Percentiles rank a stretch among this genome's conserved stretches.
Conservation (phyloP, 2,888 invertebrate genomes). For the Coenonympha glycerion region DNA sequence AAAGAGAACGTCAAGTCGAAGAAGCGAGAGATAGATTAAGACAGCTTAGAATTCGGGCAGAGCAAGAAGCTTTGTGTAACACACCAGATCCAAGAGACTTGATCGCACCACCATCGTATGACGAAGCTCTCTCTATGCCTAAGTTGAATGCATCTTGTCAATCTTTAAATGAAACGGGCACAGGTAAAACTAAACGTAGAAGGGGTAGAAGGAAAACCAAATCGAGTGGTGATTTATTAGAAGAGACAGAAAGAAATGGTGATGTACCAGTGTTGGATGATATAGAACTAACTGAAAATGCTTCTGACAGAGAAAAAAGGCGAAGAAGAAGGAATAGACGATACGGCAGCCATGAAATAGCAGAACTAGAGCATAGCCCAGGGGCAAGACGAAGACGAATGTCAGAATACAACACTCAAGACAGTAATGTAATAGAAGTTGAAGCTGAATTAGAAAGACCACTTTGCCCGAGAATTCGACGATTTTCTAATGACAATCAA, state of each 20-base stretch:
- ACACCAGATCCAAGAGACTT: constrained; percentile 82
- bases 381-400: constrained; percentile 55
- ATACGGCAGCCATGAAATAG: constrained; percentile 67
- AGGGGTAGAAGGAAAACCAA: constrained; percentile 69
- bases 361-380: constrained; percentile 64
- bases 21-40: constrained; percentile 76
- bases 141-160: constrained; percentile 78
- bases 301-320: constrained; percentile 39
- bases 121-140: constrained; percentile 85
- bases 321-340: constrained; percentile 47
- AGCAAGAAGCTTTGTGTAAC: constrained; percentile 74
- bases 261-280: constrained; percentile 52
- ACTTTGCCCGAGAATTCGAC: constrained; percentile 49
- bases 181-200: constrained; percentile 57
- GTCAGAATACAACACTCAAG: constrained; percentile 52
- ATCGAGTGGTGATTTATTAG: constrained; percentile 68
- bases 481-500: constrained; percentile 59
- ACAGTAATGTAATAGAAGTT: constrained; percentile 48
- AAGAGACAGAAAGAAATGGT: constrained; percentile 65
- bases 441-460: constrained; percentile 50
- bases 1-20: constrained; percentile 73
- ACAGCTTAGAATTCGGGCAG: constrained; percentile 68
- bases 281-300: constrained; percentile 47
- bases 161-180: constrained; percentile 67
- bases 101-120: constrained; percentile 83